phyloP scores from a whole-genome alignment of 2,888 invertebrate species.

The Phrixothrix hirtus region DNA sequence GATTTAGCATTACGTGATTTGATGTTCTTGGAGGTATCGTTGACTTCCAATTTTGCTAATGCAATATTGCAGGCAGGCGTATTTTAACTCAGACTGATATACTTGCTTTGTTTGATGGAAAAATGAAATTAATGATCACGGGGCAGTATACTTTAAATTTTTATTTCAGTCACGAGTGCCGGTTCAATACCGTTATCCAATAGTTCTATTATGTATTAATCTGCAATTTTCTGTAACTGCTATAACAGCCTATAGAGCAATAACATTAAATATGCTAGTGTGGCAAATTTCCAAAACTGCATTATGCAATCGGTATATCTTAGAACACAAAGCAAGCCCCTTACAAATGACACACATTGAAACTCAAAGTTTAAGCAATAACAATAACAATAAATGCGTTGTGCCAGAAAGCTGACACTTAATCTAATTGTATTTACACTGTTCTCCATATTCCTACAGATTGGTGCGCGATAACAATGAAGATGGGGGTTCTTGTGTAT shows the following conservation, averaged over 20 bases:
- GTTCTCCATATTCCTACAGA: slow-evolving; percentile 41
- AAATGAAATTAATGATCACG: too few species aligned
- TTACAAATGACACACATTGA: slow-evolving; percentile 43
- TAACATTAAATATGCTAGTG: slow-evolving; percentile 44
- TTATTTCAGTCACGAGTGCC: too few species aligned
- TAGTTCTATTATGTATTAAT: too few species aligned
- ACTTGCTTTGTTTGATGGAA: too few species aligned
- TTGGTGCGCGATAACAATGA: slow-evolving; percentile 35
- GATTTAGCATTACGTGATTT: slow-evolving; percentile 18
- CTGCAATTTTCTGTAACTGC: slow-evolving; percentile 47
- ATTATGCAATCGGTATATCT: slow-evolving; percentile 41
- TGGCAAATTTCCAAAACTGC: slow-evolving; percentile 45
- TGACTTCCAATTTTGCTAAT: slow-evolving; percentile 1
- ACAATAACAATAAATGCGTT: slow-evolving; percentile 51
- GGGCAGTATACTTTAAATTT: too few species aligned
- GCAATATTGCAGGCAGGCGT: too few species aligned
- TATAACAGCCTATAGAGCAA: slow-evolving; percentile 47
- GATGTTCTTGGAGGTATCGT: slow-evolving; percentile 3
- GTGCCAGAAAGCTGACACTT: slow-evolving; percentile 44
- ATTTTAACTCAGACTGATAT: too few species aligned
- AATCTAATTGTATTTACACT: slow-evolving; percentile 51
- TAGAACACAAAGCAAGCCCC: slow-evolving; percentile 25
- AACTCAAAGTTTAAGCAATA: slow-evolving; percentile 43
- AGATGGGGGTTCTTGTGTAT: slow-evolving; percentile 38
- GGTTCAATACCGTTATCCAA: too few species aligned